Conservation (phyloP, 2,113 vertebrate species). For the Canis aureus region DNA sequence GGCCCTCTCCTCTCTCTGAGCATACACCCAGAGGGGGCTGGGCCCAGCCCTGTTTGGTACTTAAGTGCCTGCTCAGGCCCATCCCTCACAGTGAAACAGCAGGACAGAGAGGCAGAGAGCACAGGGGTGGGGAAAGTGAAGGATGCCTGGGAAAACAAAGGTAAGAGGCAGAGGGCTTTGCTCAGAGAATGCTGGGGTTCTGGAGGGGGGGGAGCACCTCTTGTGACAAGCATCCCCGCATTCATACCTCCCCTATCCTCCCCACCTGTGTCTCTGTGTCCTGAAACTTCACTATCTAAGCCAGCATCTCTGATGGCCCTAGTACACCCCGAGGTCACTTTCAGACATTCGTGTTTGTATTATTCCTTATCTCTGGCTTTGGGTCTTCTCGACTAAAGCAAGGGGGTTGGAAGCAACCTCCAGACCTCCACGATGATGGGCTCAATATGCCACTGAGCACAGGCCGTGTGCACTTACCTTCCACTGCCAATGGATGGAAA, state of each 20-base stretch:
- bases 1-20: background rate
- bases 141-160: background rate
- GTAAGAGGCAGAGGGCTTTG: background rate
- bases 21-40: background rate
- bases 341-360: background rate
- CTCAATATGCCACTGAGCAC: fast-evolving
- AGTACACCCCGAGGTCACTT: background rate
- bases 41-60: background rate
- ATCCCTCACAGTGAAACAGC: background rate
- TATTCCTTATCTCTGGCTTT: background rate
- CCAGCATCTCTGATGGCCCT: background rate
- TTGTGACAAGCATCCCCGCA: too few relatives aligned
- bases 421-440: background rate
- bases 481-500: constrained; percentile 99
- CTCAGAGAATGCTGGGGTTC: background rate
- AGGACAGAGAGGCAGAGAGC: background rate
- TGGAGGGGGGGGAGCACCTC: too few relatives aligned
- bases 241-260: background rate
- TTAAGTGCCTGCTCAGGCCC: background rate
- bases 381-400: background rate
- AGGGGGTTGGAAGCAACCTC: too few relatives aligned
- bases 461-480: constrained; percentile 88
- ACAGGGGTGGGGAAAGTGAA: background rate
- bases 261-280: background rate
- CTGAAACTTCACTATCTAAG: background rate